Percentiles rank a stretch among this genome's conserved stretches.
phyloP scores from a whole-genome alignment of 2,113 vertebrate species.

The Papio anubis region DNA sequence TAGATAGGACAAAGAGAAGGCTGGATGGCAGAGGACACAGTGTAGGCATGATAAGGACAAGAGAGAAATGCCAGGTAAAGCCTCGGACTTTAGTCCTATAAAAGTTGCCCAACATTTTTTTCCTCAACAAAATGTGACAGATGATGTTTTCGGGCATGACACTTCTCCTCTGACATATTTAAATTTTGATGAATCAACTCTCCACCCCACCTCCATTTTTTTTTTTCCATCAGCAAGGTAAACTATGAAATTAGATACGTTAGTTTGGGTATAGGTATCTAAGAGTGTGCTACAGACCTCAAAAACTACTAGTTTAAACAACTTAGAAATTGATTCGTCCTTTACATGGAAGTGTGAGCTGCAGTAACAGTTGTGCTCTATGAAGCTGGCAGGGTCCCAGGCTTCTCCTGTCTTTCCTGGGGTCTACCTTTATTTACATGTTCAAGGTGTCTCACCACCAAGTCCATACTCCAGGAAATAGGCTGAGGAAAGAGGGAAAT shows the following conservation, averaged over 20 bases:
- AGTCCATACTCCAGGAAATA: not conserved
- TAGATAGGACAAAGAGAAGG: not conserved
- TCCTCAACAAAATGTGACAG: not conserved
- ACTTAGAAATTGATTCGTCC: not conserved
- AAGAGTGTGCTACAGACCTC: not conserved
- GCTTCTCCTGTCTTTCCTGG: not conserved
- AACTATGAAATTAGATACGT: not conserved
- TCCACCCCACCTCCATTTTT: not conserved
- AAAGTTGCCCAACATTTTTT: too few relatives aligned
- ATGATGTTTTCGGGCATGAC: not conserved
- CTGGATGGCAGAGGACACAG: too few relatives aligned
- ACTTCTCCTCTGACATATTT: not conserved
- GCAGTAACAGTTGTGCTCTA: not conserved
- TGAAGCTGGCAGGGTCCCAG: not conserved
- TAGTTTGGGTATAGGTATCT: not conserved
- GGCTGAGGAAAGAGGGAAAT: not conserved
- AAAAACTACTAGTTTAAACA: not conserved
- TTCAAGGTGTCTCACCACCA: not conserved
- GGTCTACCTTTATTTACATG: not conserved
- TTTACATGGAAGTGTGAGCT: not conserved
- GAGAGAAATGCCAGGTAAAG: not conserved
- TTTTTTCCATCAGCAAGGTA: not conserved
- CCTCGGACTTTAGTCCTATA: not conserved
- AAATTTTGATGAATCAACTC: not conserved
- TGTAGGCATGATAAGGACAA: not conserved